Evolutionary conservation across 2,113 vertebrate species (phyloP).

Genomic region (Struthidea cinerea): DNA sequence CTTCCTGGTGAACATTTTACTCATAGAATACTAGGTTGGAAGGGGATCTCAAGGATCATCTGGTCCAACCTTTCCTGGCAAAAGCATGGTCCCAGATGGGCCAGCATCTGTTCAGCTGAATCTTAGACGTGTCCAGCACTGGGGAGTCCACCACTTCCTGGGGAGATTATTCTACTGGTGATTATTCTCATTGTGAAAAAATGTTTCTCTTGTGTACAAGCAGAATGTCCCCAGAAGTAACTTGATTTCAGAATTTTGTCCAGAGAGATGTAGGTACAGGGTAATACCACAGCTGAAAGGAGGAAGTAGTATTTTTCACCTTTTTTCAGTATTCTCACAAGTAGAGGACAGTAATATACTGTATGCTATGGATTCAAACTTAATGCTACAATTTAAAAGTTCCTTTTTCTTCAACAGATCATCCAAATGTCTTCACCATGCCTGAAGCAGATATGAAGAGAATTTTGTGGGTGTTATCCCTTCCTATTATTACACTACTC

Average conservation of each 20-base stretch:
- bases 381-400: background rate
- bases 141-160: background rate
- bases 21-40: background rate
- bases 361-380: background rate
- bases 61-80: background rate
- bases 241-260: background rate
- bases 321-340: background rate
- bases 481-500: conserved; percentile 85
- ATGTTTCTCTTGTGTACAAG: background rate
- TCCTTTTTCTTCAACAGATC: conserved; percentile 70
- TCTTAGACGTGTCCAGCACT: background rate
- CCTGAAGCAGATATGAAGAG: conserved; percentile 89
- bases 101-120: background rate
- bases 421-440: conserved; percentile 84
- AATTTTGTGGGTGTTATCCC: conserved; percentile 91
- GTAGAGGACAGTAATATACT: background rate
- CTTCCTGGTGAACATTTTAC: background rate
- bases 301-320: background rate
- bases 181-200: background rate
- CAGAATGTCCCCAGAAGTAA: background rate
- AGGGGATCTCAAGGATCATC: background rate
- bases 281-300: background rate
- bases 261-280: background rate
- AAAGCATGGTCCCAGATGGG: background rate
- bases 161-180: background rate